Conservation (phyloP, 2,113 vertebrate species). For the Mesitornis unicolor region DNA sequence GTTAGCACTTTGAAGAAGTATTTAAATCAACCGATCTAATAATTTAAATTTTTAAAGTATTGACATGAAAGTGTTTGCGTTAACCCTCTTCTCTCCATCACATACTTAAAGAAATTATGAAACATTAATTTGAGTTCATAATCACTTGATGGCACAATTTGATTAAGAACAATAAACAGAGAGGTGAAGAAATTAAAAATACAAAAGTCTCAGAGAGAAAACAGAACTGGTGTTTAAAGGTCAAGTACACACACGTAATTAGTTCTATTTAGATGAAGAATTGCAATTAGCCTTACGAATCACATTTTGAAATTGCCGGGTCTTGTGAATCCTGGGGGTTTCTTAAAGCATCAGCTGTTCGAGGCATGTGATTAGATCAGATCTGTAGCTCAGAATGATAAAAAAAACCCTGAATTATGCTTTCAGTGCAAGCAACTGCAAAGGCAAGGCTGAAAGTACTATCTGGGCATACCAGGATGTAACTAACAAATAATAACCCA, state of each 20-base stretch:
- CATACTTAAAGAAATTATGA: neutral
- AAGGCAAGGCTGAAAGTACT: neutral
- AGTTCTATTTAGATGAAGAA: constrained; percentile 27
- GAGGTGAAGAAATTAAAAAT: constrained; percentile 50
- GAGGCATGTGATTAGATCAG: neutral
- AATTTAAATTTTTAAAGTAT: neutral
- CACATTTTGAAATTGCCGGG: constrained; percentile 35
- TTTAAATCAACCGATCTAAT: neutral
- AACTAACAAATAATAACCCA: neutral
- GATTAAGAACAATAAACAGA: constrained; percentile 56
- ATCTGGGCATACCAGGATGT: neutral
- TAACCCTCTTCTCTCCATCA: constrained; percentile 14
- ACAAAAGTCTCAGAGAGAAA: constrained; percentile 41
- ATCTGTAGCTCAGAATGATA: neutral
- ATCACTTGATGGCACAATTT: constrained; percentile 58
- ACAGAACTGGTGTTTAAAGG: constrained; percentile 49
- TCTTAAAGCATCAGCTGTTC: neutral
- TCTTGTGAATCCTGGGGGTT: neutral
- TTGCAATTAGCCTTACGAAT: constrained; percentile 38
- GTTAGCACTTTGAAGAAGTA: neutral
- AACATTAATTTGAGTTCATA: constrained; percentile 36
- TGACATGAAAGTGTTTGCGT: neutral
- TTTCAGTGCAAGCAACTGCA: neutral
- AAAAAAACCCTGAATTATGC: neutral
- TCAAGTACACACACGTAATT: neutral